phyloP scores from a whole-genome alignment of 1,140 invertebrate species.

The Zaprionus camerounensis region DNA sequence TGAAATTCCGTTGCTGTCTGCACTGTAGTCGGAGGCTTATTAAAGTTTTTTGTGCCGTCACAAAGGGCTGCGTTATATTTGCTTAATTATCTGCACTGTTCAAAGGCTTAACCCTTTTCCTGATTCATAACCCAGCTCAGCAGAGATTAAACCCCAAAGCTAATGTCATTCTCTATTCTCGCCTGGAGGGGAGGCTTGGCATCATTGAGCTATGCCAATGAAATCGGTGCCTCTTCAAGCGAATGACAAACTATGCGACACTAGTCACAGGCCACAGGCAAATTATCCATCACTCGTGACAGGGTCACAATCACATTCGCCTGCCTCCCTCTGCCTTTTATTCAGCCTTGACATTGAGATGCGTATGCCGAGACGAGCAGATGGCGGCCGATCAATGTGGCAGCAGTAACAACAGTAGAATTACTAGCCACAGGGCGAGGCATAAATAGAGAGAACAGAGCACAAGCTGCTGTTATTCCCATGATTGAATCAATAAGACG shows the following conservation, averaged over 20 bases:
- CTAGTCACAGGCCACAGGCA: constrained; percentile 44
- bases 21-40: not conserved
- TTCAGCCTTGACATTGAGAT: constrained; percentile 62
- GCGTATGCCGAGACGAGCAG: constrained; percentile 6
- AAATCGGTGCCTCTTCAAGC: constrained; percentile 20
- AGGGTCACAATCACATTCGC: constrained; percentile 40
- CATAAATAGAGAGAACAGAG: constrained; percentile 13
- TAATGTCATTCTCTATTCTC: no score
- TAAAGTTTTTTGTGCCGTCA: not conserved
- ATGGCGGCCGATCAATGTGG: not conserved
- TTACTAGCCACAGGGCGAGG: constrained; percentile 18
- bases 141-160: not conserved
- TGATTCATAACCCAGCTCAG: not conserved
- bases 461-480: constrained; percentile 70
- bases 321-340: no score
- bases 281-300: constrained; percentile 59
- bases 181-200: no score
- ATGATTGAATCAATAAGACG: constrained; percentile 73
- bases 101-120: not conserved
- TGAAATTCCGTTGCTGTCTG: not conserved
- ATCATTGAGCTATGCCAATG: not conserved
- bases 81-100: not conserved
- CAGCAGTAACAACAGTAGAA: constrained; percentile 10
- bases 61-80: not conserved
- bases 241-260: constrained; percentile 45